A percentile compares a stretch with the other conserved stretches of the same genome.
Conservation (phyloP, 1,140 invertebrate species). For the Tetragnatha versicolor region DNA sequence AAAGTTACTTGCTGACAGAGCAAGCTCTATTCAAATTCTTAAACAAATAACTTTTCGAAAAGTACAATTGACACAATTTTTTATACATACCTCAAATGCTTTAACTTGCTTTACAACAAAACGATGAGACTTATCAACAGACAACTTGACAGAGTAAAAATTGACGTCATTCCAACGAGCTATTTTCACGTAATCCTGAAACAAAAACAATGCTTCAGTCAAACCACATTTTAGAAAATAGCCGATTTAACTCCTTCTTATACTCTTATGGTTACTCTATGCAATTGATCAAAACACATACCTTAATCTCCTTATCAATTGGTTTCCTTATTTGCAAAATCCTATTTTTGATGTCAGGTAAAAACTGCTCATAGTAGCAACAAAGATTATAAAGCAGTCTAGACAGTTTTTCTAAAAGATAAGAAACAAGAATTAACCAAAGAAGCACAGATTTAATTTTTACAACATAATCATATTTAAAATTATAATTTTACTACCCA, state of each 20-base stretch:
- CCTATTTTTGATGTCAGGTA: constrained; percentile 69
- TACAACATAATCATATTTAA: no score
- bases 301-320: constrained; percentile 88
- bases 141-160: constrained; percentile 89
- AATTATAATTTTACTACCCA: no score
- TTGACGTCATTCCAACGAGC: constrained; percentile 95
- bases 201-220: no score
- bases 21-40: no score
- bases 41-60: no score
- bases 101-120: constrained; percentile 86
- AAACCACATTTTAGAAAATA: no score
- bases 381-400: constrained; percentile 84
- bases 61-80: no score
- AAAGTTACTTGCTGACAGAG: no score
- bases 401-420: constrained; percentile 68
- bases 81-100: constrained; percentile 72
- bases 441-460: not conserved
- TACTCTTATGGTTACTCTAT: no score
- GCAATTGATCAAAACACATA: constrained; percentile 44
- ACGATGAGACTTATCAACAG: constrained; percentile 85
- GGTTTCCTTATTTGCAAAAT: constrained; percentile 75
- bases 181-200: constrained; percentile 89
- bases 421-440: constrained; percentile 48
- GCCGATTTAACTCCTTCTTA: no score
- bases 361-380: constrained; percentile 85